These are phyloP conservation scores for Pseudomugil gertrudae DNA, from an alignment of 2,797 vertebrate genomes.

Conservation along the genomic window DNA sequence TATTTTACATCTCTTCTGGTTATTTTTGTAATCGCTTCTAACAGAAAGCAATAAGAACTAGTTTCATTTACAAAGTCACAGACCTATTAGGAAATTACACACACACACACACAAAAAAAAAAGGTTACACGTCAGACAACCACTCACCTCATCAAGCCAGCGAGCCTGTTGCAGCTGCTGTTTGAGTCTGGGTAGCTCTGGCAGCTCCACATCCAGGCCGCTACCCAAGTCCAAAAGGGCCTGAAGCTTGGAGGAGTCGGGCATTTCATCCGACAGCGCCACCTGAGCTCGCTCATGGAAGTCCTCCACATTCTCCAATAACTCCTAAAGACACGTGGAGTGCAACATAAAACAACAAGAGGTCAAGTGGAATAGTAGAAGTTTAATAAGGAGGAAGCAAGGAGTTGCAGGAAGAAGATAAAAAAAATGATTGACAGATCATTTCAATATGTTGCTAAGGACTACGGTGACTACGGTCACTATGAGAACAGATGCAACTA, in stretches of 20 bases:
- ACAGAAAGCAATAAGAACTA: neutral
- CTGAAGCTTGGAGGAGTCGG: constrained; percentile 95
- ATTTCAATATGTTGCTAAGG: too few relatives aligned
- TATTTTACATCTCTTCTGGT: neutral
- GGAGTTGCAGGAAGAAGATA: neutral
- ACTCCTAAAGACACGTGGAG: constrained; percentile 80
- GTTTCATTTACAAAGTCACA: neutral
- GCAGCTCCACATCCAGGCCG: constrained; percentile 94
- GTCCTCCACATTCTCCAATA: constrained; percentile 96
- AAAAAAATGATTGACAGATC: neutral
- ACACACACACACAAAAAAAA: too few relatives aligned
- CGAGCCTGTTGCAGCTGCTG: constrained; percentile 97
- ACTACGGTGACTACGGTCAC: too few relatives aligned
- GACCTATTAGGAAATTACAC: neutral
- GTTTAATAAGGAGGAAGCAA: neutral
- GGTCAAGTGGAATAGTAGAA: neutral
- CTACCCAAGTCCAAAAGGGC: constrained; percentile 92
- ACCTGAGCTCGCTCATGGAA: constrained; percentile 96
- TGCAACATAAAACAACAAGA: neutral
- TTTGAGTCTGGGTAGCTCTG: constrained; percentile 92
- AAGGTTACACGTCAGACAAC: neutral
- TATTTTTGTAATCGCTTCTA: neutral
- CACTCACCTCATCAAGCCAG: constrained; percentile 91
- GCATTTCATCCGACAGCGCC: constrained; percentile 91
- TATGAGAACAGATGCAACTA: constrained; percentile 30